Conservation (phyloP, 2,113 vertebrate genomes). For the Sigmodon hispidus region DNA sequence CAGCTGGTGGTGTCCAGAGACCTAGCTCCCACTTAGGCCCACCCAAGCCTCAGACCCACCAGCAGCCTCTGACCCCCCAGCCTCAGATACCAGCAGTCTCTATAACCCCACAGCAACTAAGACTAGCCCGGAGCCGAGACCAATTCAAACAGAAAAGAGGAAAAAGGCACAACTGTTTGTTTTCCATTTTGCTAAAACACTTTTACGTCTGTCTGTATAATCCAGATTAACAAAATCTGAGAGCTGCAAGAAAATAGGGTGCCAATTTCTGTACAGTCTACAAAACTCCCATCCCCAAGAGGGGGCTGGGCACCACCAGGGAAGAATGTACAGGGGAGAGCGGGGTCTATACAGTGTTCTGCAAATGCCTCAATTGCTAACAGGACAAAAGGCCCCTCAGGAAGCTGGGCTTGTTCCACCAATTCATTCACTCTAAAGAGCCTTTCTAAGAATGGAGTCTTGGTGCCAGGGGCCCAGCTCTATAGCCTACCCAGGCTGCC, state of each 20-base stretch:
- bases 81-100: neutral
- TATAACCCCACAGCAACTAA: neutral
- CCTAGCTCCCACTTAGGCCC: constrained; percentile 28
- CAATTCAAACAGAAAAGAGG: constrained; percentile 51
- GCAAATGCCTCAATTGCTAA: neutral
- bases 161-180: constrained; percentile 88
- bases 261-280: constrained; percentile 92
- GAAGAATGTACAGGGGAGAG: constrained; percentile 86
- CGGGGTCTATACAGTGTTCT: constrained; percentile 78
- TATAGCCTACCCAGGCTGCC: neutral
- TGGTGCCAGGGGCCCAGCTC: neutral
- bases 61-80: constrained; percentile 36
- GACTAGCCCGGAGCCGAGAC: constrained; percentile 37
- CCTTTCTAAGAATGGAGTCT: neutral
- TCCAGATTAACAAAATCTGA: constrained; percentile 88
- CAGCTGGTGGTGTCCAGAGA: constrained; percentile 71
- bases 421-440: neutral
- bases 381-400: neutral
- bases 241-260: constrained; percentile 90
- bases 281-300: constrained; percentile 82
- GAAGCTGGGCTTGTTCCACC: rapidly evolving
- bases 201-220: constrained; percentile 88
- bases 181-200: constrained; percentile 84
- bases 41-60: neutral
- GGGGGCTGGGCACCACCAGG: constrained; percentile 83